Conservation (phyloP, 1,140 invertebrate genomes). For the Cryptotermes secundus region DNA sequence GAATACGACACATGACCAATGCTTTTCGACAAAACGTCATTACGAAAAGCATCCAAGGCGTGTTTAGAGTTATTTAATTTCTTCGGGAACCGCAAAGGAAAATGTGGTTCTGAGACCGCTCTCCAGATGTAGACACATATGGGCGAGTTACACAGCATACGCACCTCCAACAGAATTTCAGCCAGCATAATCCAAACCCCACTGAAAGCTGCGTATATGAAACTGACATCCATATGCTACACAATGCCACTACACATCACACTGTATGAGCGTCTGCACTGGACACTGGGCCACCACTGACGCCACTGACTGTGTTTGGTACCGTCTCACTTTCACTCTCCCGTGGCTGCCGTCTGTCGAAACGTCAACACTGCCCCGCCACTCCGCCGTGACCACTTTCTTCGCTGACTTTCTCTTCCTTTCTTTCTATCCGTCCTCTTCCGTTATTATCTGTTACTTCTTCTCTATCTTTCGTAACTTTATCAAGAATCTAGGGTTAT, state of each 20-base stretch:
- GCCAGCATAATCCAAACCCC: not conserved
- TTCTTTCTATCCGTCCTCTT: not conserved
- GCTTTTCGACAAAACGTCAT: too few relatives aligned
- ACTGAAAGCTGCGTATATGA: not conserved
- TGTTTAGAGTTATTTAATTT: too few relatives aligned
- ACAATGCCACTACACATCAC: too few relatives aligned
- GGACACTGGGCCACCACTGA: not conserved
- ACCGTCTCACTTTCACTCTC: not conserved
- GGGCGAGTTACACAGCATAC: not conserved
- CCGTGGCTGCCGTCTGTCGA: not conserved
- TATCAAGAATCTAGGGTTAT: not conserved
- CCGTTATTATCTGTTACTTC: not conserved
- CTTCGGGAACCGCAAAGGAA: too few relatives aligned
- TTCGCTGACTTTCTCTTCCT: not conserved
- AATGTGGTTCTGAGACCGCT: too few relatives aligned
- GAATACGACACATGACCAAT: too few relatives aligned
- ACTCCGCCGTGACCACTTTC: not conserved
- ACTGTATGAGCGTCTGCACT: not conserved
- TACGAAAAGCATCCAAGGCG: too few relatives aligned
- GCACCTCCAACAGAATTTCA: not conserved
- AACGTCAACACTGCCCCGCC: not conserved
- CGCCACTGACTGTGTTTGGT: too few relatives aligned
- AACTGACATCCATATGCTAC: not conserved
- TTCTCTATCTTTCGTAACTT: not conserved
- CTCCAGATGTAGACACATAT: too few relatives aligned